Evolutionary conservation across 2,113 vertebrate genomes (phyloP).

Genomic region (Rhinolophus ferrumequinum): DNA sequence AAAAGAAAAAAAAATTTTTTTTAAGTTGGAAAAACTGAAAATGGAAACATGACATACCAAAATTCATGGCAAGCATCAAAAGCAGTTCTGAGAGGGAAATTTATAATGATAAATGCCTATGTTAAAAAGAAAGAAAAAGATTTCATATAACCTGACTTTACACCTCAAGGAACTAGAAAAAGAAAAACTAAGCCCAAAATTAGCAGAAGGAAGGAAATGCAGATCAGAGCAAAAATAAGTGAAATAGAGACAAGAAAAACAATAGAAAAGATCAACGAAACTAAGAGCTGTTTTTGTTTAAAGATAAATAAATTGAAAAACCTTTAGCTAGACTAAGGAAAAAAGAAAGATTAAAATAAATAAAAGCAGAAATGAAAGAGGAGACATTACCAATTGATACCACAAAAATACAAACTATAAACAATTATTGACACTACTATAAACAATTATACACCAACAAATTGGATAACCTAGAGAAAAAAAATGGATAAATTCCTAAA

Average conservation of each 20-base stretch:
- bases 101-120: neutral
- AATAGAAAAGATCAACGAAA: neutral
- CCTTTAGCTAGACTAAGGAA: neutral
- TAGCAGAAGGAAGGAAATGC: neutral
- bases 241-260: neutral
- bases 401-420: neutral
- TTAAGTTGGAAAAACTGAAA: neutral
- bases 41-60: neutral
- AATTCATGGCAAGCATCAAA: neutral
- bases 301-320: neutral
- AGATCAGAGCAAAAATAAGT: neutral
- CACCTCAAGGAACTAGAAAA: neutral
- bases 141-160: neutral
- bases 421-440: neutral
- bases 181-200: neutral
- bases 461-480: neutral
- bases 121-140: neutral
- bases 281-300: neutral
- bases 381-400: neutral
- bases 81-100: neutral
- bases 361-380: neutral
- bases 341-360: neutral
- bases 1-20: neutral
- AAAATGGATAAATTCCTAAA: neutral
- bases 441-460: neutral